Evolutionary conservation across 2,113 vertebrate genomes (phyloP).

Genomic region (Oceanites oceanicus): DNA sequence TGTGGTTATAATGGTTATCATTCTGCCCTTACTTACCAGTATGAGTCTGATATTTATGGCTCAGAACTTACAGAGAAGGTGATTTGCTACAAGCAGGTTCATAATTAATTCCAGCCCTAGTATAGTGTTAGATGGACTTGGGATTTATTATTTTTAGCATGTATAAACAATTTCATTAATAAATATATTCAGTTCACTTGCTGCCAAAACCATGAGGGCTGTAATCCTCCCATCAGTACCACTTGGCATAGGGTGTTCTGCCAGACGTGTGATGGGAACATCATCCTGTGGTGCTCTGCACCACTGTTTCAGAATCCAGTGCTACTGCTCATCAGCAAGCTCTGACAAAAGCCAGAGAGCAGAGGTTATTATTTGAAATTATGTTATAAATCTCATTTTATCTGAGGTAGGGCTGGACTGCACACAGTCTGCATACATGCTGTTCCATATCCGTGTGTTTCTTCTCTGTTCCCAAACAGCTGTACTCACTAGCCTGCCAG

Average conservation of each 20-base stretch:
- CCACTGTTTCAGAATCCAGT: not conserved
- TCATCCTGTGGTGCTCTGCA: not conserved
- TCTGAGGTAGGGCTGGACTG: not conserved
- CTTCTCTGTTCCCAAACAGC: conserved; percentile 12
- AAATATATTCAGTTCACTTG: not conserved
- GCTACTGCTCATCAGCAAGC: not conserved
- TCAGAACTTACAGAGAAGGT: not conserved
- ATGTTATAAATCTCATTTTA: not conserved
- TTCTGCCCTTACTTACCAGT: not conserved
- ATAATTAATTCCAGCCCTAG: not conserved
- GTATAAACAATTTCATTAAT: conserved; percentile 1
- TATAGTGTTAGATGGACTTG: not conserved
- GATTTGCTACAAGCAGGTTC: not conserved
- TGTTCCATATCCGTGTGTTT: not conserved
- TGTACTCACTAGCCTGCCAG: not conserved
- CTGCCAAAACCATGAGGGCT: not conserved
- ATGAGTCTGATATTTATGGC: not conserved
- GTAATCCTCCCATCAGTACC: not conserved
- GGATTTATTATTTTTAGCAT: not conserved
- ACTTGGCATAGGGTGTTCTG: not conserved
- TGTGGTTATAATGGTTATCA: not conserved
- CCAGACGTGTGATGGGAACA: not conserved
- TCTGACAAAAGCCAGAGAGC: not conserved
- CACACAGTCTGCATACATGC: not conserved
- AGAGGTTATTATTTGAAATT: not conserved